Evolutionary conservation across 2,113 vertebrate species (phyloP).

Genomic region (Hydrochoerus hydrochaeris): DNA sequence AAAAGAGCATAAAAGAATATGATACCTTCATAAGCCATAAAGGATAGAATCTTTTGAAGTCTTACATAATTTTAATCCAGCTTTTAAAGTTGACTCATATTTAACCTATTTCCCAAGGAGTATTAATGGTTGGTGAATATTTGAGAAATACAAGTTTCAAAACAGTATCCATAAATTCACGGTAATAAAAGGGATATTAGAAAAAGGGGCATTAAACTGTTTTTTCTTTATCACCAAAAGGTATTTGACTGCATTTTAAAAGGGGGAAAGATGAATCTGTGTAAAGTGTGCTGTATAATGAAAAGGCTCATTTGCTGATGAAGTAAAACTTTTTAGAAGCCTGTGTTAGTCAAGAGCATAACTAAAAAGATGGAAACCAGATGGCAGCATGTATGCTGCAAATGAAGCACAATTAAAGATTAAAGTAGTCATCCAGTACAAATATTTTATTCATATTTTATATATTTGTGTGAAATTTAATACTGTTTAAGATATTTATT

Average conservation of each 20-base stretch:
- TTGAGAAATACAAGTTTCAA: neutral
- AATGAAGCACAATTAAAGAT: slow-evolving; percentile 42
- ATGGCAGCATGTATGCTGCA: neutral
- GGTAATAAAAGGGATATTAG: neutral
- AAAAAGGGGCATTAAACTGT: neutral
- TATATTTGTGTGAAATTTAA: slow-evolving; percentile 48
- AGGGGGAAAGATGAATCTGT: neutral
- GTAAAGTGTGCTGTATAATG: neutral
- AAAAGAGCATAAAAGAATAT: neutral
- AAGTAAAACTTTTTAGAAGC: neutral
- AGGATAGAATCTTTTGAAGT: neutral
- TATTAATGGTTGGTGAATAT: neutral
- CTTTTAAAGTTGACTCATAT: neutral
- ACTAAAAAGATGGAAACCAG: neutral
- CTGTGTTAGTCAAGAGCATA: neutral
- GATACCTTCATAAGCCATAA: neutral
- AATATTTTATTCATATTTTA: slow-evolving; percentile 47
- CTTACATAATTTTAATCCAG: neutral
- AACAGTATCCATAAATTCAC: neutral
- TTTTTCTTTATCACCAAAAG: neutral
- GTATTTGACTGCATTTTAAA: neutral
- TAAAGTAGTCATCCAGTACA: slow-evolving; percentile 35
- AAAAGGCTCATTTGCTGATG: neutral
- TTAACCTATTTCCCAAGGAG: neutral
- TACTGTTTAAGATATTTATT: slow-evolving; percentile 37